phyloP scores from a whole-genome alignment of 2,888 invertebrate species.

The Metalampra italica region DNA sequence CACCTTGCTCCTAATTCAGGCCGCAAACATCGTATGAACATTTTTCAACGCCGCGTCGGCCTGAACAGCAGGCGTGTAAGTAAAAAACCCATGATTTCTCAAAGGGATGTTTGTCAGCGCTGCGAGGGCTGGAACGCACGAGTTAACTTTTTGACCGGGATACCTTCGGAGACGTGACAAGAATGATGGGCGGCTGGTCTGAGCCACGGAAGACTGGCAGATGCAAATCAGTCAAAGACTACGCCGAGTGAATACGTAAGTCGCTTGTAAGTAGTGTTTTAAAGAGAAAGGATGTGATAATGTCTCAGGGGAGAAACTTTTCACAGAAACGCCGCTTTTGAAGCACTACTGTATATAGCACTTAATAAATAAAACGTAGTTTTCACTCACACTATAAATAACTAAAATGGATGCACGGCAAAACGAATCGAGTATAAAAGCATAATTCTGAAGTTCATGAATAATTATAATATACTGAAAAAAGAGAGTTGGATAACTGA shows the following conservation, averaged over 20 bases:
- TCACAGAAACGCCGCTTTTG: background rate
- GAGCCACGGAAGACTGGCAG: background rate
- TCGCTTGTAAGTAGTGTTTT: background rate
- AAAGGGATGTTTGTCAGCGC: constrained; percentile 64
- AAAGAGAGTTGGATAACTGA: too few relatives aligned
- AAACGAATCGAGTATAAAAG: too few relatives aligned
- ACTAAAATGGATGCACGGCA: too few relatives aligned
- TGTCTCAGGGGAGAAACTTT: too few relatives aligned
- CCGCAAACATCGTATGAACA: constrained; percentile 24
- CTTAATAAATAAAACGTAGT: too few relatives aligned
- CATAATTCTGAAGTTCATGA: too few relatives aligned
- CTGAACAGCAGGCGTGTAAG: constrained; percentile 41
- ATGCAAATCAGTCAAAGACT: background rate
- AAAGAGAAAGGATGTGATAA: background rate
- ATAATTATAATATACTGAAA: too few relatives aligned
- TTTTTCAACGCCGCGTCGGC: constrained; percentile 32
- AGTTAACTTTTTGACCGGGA: constrained; percentile 74
- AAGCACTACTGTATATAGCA: background rate
- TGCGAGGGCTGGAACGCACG: constrained; percentile 52
- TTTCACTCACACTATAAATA: too few relatives aligned
- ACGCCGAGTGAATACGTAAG: too few relatives aligned
- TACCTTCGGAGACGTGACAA: constrained; percentile 67
- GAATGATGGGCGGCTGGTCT: constrained; percentile 40
- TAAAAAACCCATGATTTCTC: constrained; percentile 68
- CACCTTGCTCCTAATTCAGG: constrained; percentile 19